phyloP scores from a whole-genome alignment of 30 jellyfish, hydroid and myxozoan species.

The Clytia hemisphaerica region DNA sequence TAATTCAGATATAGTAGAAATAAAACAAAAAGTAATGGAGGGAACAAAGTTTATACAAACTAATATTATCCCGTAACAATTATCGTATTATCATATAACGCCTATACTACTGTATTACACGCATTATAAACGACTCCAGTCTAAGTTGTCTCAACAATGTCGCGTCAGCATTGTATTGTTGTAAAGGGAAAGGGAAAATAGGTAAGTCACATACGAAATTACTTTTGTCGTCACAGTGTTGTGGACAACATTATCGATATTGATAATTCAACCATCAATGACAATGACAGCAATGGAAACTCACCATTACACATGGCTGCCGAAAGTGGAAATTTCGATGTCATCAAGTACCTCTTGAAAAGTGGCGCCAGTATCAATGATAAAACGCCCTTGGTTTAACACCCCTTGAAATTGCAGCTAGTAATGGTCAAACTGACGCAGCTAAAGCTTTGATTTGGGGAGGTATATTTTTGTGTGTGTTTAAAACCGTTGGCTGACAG shows the following conservation, averaged over 20 bases:
- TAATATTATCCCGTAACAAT: no score
- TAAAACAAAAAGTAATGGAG: no score
- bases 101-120: no score
- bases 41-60: no score
- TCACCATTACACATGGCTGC: constrained; percentile 90
- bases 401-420: constrained; percentile 83
- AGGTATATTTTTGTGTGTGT: constrained; percentile 22
- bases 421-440: constrained; percentile 63
- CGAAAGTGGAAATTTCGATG: constrained; percentile 50
- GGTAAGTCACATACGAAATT: no score
- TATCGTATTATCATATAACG: no score
- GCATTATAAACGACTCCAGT: no score
- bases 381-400: constrained; percentile 59
- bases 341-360: constrained; percentile 40
- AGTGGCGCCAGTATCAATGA: constrained; percentile 86
- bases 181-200: no score
- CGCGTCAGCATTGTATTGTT: no score
- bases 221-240: constrained; percentile 34
- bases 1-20: no score
- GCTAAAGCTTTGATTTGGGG: constrained; percentile 44
- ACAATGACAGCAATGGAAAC: constrained; percentile 75
- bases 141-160: no score
- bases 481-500: no score
- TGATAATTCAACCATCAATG: constrained; percentile 77
- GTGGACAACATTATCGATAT: constrained; percentile 58